Conservation (phyloP, 2,797 vertebrate genomes). For the Rachycentron canadum region DNA sequence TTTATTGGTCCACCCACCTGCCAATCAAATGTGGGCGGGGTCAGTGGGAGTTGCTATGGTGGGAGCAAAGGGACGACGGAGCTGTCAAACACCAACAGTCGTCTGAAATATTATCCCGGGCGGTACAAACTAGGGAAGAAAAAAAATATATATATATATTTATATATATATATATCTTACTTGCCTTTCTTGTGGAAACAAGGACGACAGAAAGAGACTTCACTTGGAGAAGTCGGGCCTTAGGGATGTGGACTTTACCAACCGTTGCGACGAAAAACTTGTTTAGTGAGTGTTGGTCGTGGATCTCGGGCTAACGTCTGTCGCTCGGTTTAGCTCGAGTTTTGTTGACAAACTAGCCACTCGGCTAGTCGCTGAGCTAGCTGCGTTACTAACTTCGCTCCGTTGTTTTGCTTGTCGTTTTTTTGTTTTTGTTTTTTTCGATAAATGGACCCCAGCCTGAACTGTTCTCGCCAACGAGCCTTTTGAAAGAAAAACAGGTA, state of each 20-base stretch:
- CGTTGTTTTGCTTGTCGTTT: neutral
- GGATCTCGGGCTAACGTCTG: conserved; percentile 54
- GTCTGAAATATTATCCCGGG: conserved; percentile 58
- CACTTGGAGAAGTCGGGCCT: neutral
- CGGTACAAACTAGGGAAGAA: conserved; percentile 9
- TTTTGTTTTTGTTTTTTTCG: no score
- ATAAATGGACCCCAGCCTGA: conserved; percentile 6
- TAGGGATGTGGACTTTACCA: conserved; percentile 25
- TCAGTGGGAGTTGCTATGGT: conserved; percentile 35
- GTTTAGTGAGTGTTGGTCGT: conserved; percentile 34
- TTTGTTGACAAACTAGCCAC: conserved; percentile 80
- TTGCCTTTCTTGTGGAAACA: conserved; percentile 24
- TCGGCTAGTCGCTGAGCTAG: conserved; percentile 44
- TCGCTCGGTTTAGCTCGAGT: conserved; percentile 45
- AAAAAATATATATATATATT: no score
- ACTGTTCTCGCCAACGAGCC: conserved; percentile 4
- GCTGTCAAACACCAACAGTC: conserved; percentile 80
- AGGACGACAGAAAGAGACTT: neutral
- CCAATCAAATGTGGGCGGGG: conserved; percentile 64
- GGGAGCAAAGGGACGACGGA: conserved; percentile 49
- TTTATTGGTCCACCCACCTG: conserved; percentile 29
- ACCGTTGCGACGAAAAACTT: conserved; percentile 37
- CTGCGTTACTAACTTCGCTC: conserved; percentile 15
- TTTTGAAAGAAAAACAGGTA: conserved; percentile 69
- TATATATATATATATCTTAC: conserved; percentile 11